Base-by-base conservation (phyloP, 1,140 invertebrate species). In the Diachasmimorpha longicaudata region DNA sequence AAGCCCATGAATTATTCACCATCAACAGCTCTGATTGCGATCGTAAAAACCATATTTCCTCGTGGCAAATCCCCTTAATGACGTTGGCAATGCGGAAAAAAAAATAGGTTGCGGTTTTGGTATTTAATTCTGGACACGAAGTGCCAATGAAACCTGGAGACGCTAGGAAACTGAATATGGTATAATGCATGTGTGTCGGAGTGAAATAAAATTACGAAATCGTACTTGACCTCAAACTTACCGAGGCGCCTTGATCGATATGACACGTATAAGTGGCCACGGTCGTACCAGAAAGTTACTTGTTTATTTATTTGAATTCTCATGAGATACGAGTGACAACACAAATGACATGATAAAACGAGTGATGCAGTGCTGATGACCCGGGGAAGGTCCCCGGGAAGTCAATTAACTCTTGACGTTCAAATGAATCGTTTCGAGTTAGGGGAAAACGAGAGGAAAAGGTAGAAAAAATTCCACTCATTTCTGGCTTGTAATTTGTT, bases 201-300 rank as follows among this genome's bases (percentile, higher is more conserved):
- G 14, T 39, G 63, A 52, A 63, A 25, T 31, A 21, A 39, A 73
- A 75, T 78, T 78, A 52, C 72, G 72, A 74, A 78, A 78, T 72
- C 77, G 77, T 72, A 72, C 77, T 78, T 78, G 77, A 78, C 77
- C 77, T 63, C 71, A 78, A 78, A 78, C 77, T 71, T 48, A 74
- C 52, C 66, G 21, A 37, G 23, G 70, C 52, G 71, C 72, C 76
- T 77, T 77, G 72, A 74, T 78, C 58, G 72, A 78, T 70, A 75
- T 78, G 72, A 74, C 77, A 78, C 55, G 77, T 68, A 37, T 55
- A 48, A 66, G 39, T 44, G 75, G 52, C 70, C 69, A 72, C 69
- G 75, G 69, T 8, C 42, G 16, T 70, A 70, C 14, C 23, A 44
- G 19, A 14, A 46, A 25, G 46, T 70, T 70, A 48, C 39, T 70